These are phyloP conservation scores for Liparis tanakae DNA, from an alignment of 2,797 vertebrate genomes.

Conservation along the genomic window DNA sequence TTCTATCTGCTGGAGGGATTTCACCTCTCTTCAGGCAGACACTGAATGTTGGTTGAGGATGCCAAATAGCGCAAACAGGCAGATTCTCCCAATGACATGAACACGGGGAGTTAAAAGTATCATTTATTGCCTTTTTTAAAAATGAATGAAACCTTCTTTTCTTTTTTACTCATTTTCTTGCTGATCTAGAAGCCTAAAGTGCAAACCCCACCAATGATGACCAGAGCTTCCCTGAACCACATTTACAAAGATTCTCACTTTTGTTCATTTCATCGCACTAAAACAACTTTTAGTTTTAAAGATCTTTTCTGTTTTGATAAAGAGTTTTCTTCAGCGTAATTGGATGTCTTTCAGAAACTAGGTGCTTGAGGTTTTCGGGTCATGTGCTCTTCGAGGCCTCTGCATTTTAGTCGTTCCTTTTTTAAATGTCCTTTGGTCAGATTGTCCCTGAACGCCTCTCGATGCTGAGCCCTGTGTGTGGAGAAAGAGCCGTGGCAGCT, in stretches of 20 bases:
- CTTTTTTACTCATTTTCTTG: background rate
- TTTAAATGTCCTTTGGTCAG: background rate
- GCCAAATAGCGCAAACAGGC: background rate
- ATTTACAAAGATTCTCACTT: conserved; percentile 5
- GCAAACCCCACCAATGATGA: conserved; percentile 4
- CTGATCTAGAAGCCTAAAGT: background rate
- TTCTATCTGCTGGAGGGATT: background rate
- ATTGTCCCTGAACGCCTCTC: conserved; percentile 4
- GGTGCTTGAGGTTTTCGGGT: conserved; percentile 5
- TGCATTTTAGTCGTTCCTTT: background rate
- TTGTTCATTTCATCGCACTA: background rate
- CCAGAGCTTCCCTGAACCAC: background rate
- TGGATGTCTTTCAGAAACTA: conserved; percentile 13
- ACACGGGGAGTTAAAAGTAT: background rate
- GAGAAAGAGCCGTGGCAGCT: conserved; percentile 3
- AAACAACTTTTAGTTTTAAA: background rate
- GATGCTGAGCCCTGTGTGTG: conserved; percentile 5
- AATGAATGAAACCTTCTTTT: too few relatives aligned
- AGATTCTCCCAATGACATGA: conserved; percentile 5
- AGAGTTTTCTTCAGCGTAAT: background rate
- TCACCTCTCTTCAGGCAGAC: background rate
- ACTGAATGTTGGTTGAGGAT: conserved; percentile 3
- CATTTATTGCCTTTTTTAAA: background rate
- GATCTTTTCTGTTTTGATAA: background rate
- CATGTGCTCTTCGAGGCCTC: background rate